These are phyloP conservation scores for Pseudomugil gertrudae DNA, from an alignment of 2,797 vertebrate genomes.

Conservation along the genomic window DNA sequence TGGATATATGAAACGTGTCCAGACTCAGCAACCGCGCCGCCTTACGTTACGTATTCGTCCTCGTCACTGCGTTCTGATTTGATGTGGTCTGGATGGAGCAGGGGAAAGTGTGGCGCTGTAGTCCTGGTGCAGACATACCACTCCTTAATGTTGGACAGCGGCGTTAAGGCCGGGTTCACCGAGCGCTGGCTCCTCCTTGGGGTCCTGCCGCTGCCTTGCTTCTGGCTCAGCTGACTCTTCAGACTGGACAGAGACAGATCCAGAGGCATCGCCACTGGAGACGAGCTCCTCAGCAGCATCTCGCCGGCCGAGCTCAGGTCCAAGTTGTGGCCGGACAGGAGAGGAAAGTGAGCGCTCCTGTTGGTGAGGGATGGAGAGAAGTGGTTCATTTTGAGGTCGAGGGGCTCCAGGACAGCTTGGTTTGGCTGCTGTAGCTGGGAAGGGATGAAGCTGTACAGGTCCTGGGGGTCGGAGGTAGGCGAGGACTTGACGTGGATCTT, in stretches of 20 bases:
- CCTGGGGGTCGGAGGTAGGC: slow-evolving; percentile 83
- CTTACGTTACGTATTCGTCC: slow-evolving; percentile 77
- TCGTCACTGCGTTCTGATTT: slow-evolving; percentile 78
- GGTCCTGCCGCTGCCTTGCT: slow-evolving; percentile 62
- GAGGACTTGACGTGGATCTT: slow-evolving; percentile 96
- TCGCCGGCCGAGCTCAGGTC: slow-evolving; percentile 49
- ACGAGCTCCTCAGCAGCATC: slow-evolving; percentile 69
- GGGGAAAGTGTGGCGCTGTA: slow-evolving; percentile 67
- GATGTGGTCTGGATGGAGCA: slow-evolving; percentile 77
- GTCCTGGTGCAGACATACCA: slow-evolving; percentile 94
- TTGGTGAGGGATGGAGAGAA: slow-evolving; percentile 55
- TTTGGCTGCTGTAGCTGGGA: slow-evolving; percentile 66
- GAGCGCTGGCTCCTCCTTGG: slow-evolving; percentile 69
- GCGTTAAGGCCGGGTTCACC: slow-evolving; percentile 88
- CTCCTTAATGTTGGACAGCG: slow-evolving; percentile 97
- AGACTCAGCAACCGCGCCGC: background rate
- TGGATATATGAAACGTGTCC: slow-evolving; percentile 25
- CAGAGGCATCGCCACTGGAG: slow-evolving; percentile 70
- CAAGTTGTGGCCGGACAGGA: slow-evolving; percentile 47
- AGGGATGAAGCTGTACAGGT: slow-evolving; percentile 79
- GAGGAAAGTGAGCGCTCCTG: slow-evolving; percentile 55
- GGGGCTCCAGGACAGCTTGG: slow-evolving; percentile 67
- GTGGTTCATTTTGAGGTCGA: slow-evolving; percentile 76
- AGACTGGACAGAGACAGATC: slow-evolving; percentile 78
- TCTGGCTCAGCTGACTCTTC: slow-evolving; percentile 70